Percentiles rank a stretch among this genome's conserved stretches.
Conservation (phyloP, 2,888 invertebrate species). For the Agonopterix subpropinquella region DNA sequence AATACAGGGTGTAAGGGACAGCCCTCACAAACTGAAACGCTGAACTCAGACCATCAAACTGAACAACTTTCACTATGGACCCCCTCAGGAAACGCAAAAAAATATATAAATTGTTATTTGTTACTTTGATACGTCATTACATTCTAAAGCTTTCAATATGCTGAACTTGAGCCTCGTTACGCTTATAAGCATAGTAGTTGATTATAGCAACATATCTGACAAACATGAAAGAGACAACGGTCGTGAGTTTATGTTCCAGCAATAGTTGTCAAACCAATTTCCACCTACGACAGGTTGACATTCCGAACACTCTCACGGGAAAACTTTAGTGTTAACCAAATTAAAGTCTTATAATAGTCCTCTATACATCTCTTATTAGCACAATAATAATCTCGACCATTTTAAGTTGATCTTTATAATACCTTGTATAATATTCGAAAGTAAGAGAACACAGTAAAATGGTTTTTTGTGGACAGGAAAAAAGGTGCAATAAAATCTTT, state of each 20-base stretch:
- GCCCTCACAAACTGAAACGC: too few species aligned
- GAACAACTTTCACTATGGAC: too few species aligned
- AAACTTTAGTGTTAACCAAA: conserved; percentile 54
- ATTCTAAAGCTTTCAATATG: too few species aligned
- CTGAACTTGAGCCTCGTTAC: too few species aligned
- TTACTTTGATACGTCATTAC: too few species aligned
- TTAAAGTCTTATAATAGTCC: conserved; percentile 47
- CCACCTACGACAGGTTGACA: conserved; percentile 17
- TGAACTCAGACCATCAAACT: too few species aligned
- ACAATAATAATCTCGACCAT: conserved; percentile 21
- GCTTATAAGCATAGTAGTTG: too few species aligned
- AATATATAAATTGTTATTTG: too few species aligned
- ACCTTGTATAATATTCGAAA: neutral
- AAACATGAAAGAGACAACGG: too few species aligned
- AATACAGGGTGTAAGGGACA: too few species aligned
- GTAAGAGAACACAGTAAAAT: conserved; percentile 18
- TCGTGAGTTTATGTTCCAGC: neutral
- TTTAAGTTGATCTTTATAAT: conserved; percentile 8
- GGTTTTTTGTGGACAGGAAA: conserved; percentile 16
- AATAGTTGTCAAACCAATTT: conserved; percentile 21
- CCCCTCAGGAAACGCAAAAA: too few species aligned
- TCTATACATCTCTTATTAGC: conserved; percentile 45
- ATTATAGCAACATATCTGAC: too few species aligned
- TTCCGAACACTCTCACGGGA: conserved; percentile 53
- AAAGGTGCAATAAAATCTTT: conserved; percentile 8